Evolutionary conservation across 2,888 invertebrate genomes (phyloP).

Genomic region (Achlya flavicornis): DNA sequence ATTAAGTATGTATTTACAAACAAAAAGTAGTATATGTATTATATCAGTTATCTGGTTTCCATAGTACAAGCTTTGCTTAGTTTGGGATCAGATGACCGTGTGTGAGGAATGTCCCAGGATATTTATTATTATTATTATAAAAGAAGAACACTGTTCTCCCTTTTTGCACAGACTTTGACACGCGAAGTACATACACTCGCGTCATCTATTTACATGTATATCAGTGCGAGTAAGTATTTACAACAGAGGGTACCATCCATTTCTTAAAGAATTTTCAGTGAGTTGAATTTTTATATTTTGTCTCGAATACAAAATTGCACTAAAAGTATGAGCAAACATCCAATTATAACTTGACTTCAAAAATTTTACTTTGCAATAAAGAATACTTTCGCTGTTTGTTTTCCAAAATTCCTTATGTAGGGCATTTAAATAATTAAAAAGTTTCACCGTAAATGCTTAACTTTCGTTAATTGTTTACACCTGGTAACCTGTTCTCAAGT

Average conservation of each 20-base stretch:
- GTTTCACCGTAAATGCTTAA: constrained; percentile 24
- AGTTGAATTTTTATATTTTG: neutral
- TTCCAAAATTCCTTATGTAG: constrained; percentile 17
- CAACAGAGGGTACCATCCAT: neutral
- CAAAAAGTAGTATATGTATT: too few species aligned
- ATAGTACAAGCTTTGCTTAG: too few species aligned
- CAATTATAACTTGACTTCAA: neutral
- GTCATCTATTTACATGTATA: neutral
- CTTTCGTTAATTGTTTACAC: constrained; percentile 32
- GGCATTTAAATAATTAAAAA: constrained; percentile 27
- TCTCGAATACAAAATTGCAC: neutral
- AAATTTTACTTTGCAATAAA: neutral
- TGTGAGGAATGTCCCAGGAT: too few species aligned
- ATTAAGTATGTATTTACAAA: too few species aligned
- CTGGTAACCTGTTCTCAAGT: constrained; percentile 21
- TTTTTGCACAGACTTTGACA: too few species aligned
- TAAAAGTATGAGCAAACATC: neutral
- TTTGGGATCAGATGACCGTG: too few species aligned
- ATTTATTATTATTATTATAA: too few species aligned
- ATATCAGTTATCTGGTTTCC: too few species aligned
- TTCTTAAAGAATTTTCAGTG: neutral
- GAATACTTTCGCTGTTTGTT: constrained; percentile 7
- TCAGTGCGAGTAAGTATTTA: neutral
- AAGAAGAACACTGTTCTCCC: too few species aligned
- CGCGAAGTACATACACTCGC: too few species aligned